These are phyloP conservation scores for Diorhabda carinulata DNA, from an alignment of 1,140 invertebrate genomes.

Conservation along the genomic window DNA sequence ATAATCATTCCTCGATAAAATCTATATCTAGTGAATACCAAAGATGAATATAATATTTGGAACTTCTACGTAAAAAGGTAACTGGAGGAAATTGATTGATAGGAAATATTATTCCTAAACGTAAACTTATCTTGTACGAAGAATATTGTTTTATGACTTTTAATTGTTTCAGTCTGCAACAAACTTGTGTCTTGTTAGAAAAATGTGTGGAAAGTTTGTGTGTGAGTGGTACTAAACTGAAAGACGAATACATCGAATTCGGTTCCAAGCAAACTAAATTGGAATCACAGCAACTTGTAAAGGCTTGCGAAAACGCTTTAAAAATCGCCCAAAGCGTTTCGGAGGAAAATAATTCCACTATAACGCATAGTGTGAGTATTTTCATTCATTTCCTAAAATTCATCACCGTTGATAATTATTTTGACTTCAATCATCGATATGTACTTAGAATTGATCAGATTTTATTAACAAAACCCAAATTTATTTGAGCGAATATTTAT, in stretches of 20 bases:
- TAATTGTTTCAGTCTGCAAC: slow-evolving; percentile 59
- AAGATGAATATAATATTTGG: no score
- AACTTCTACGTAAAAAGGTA: no score
- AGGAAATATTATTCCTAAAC: no score
- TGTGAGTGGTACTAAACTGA: slow-evolving; percentile 43
- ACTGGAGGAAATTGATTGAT: no score
- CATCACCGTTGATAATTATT: no score
- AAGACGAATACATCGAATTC: slow-evolving; percentile 40
- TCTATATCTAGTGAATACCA: no score
- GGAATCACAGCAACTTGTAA: slow-evolving; percentile 45
- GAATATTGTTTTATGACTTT: not conserved
- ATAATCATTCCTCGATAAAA: no score
- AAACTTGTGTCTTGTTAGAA: slow-evolving; percentile 70
- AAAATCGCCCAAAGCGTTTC: slow-evolving; percentile 42
- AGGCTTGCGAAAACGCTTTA: slow-evolving; percentile 44
- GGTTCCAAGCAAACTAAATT: slow-evolving; percentile 37
- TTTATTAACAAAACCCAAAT: no score
- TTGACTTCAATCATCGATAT: no score
- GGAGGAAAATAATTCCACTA: slow-evolving; percentile 41
- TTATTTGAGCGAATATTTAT: no score
- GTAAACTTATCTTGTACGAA: no score
- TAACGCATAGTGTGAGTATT: slow-evolving; percentile 48
- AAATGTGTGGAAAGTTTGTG: slow-evolving; percentile 71
- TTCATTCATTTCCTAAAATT: not conserved
- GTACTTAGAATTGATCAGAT: no score